Evolutionary conservation across 2,797 vertebrate genomes (phyloP).

Genomic region (Labroides dimidiatus): DNA sequence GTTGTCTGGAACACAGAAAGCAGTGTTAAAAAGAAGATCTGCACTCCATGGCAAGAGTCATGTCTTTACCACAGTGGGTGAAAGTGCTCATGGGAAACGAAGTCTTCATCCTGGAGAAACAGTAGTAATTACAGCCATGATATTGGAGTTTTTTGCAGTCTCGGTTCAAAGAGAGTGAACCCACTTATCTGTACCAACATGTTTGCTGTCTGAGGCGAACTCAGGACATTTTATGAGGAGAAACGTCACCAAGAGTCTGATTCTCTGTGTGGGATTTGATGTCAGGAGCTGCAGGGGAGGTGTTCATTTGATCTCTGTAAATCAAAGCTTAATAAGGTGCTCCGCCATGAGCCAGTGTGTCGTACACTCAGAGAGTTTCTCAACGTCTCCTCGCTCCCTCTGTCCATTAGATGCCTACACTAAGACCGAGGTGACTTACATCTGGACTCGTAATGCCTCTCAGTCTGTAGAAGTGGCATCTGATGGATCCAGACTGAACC

Average conservation of each 20-base stretch:
- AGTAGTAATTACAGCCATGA: too few species aligned
- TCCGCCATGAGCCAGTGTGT: neutral
- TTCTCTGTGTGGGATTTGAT: slow-evolving; percentile 1
- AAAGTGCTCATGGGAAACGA: too few species aligned
- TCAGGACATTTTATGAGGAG: neutral
- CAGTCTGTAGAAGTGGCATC: slow-evolving; percentile 93
- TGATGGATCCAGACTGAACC: slow-evolving; percentile 94
- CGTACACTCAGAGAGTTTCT: neutral
- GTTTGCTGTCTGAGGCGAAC: neutral
- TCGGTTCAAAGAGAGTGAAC: too few species aligned
- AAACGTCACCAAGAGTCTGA: neutral
- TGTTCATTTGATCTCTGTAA: neutral
- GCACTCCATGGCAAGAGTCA: too few species aligned
- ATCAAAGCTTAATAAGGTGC: neutral
- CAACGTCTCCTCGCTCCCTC: neutral
- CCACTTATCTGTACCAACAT: too few species aligned
- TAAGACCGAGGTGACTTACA: slow-evolving; percentile 93
- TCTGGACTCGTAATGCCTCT: slow-evolving; percentile 93
- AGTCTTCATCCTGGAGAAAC: too few species aligned
- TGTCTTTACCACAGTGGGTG: too few species aligned
- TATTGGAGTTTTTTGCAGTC: too few species aligned
- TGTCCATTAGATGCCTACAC: slow-evolving; percentile 91
- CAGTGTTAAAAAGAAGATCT: too few species aligned
- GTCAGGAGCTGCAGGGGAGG: neutral
- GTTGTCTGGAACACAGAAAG: too few species aligned